Evolutionary conservation across 2,888 invertebrate species (phyloP), one percentile per base, ranked within the genome.

Genomic region (Chymomyza amoena): DNA sequence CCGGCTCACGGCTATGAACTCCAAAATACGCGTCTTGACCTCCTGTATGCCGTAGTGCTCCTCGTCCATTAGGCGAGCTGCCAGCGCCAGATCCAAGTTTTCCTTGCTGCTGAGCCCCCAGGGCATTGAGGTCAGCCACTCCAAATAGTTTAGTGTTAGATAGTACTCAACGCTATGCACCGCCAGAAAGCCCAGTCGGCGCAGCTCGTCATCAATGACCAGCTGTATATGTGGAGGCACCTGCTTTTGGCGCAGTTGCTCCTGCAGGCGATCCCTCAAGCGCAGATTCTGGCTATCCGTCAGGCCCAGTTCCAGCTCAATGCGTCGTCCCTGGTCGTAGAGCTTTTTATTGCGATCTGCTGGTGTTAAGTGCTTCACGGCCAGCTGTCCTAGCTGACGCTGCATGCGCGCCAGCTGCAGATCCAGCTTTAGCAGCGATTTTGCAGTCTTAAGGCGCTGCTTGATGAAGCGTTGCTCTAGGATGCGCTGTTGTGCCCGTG

Each of bases 11-110:
- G 99, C 99, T 81, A 99, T 98, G 90, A 99, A 99, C 93, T 99
- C 99, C 93, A 99, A 93, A 82, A 99, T 98, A 77, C 99, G 93
- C 89, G 97, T 96, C 92, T 99, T 99, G 63, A 99, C 98, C 88
- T 98, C 98, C 59, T 98, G 97, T 98, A 99, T 98, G 72, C 99
- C 99, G 90, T 99, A 99, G 91, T 99, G 99, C 91, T 99, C 99
- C 84, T 97, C 94, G 79, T 98, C 97, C 5, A 99, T 93, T 78
- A 98, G 96, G 69, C 94, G 93, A 54, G 93, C 92, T 0, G 99
- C 99, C 80, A 95, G 93, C 16, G 94, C 94, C 52, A 99, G 92
- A 84, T 97, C 96, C 62, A 98, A 93, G 91, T 97, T 98, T 92
- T 99, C 99, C 81, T 95, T 93, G 70, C 97, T 98, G 28, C 95